Evolutionary conservation across 2,797 vertebrate genomes (phyloP), one percentile per base, ranked within the genome.

Genomic region (Perodicticus potto): DNA sequence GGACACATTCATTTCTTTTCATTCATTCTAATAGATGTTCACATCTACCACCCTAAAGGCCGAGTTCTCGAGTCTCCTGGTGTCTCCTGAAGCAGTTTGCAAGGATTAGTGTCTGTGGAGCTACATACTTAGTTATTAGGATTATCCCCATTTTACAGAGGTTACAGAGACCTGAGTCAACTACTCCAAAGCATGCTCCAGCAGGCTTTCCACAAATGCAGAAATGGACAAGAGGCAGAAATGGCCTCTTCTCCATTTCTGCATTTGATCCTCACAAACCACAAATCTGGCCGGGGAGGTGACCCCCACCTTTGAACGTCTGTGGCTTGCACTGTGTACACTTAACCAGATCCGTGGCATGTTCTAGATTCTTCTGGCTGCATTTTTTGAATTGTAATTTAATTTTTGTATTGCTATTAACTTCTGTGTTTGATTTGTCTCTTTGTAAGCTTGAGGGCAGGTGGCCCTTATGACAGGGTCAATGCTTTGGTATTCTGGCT

Each of bases 391-490:
- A 84, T 57, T 74, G 72, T 55, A 67, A 32, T 85, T 95, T 94
- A 84, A 37, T 93, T 94, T 96, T 57, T 95, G 92, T 93, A 57
- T 67, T 77, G 43, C 55, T 76, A 65, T 43, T 93, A 69, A 80
- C 72, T 40, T 53, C 27, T 65, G 40, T 55, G 40, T 96, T 92
- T 82, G 55, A 90, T 85, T 83, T 86, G 67, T 74, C 34, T 94
- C 88, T 29, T 86, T 92, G 73, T 74, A 59, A 95, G 92, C 78
- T 95, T 81, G 45, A 89, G 78, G 90, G 74, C 69, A 93, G 94
- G 53, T 83, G n/a, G 82, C 82, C 63, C 59, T 72, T 84, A 86
- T 91, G 72, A 61, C 9, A 87, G 45, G 77, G 53, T 96, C 89
- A 95, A 94, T 82, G 91, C 19, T 76, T 86, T 49, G 43, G 72